Percentiles rank a stretch among this genome's conserved stretches.
phyloP scores from a whole-genome alignment of 92 coral and sea anemone species.

The Zoanthus solanderi region DNA sequence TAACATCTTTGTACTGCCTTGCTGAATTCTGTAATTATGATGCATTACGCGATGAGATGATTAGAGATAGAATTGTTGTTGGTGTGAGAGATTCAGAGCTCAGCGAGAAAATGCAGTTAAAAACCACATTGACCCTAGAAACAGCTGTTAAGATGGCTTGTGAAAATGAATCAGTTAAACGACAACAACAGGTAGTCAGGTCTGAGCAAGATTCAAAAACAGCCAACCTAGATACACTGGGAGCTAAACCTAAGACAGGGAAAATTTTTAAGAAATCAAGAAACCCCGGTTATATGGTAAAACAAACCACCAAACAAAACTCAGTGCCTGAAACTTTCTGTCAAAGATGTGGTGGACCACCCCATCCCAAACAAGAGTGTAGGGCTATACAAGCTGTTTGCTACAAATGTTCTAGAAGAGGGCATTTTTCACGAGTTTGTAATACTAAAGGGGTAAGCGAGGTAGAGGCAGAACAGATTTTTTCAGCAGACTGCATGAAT shows the following conservation, averaged over 20 bases:
- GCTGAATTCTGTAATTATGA: conserved; percentile 65
- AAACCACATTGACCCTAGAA: conserved; percentile 9
- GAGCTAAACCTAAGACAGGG: background rate
- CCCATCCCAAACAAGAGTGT: conserved; percentile 44
- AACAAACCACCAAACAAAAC: conserved; percentile 4
- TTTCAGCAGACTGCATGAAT: background rate
- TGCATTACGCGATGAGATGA: conserved; percentile 53
- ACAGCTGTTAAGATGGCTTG: conserved; percentile 4
- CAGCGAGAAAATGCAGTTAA: conserved; percentile 53
- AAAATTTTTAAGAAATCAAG: background rate
- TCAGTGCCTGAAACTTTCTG: conserved; percentile 24
- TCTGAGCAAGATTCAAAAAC: conserved; percentile 7
- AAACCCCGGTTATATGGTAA: background rate
- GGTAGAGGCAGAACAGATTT: background rate
- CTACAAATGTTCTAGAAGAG: conserved; percentile 40
- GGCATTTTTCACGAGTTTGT: conserved; percentile 44
- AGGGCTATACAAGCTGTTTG: conserved; percentile 40
- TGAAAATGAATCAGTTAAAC: background rate
- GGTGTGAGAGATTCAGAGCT: conserved; percentile 53
- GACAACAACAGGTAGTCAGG: conserved; percentile 30
- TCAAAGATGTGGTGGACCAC: conserved; percentile 32
- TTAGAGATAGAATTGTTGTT: conserved; percentile 59
- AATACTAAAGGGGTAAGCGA: background rate
- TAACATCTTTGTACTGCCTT: conserved; percentile 38
- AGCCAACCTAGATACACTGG: background rate